Base-by-base conservation (phyloP, 2,888 invertebrate species). In the Yponomeuta sedellus region DNA sequence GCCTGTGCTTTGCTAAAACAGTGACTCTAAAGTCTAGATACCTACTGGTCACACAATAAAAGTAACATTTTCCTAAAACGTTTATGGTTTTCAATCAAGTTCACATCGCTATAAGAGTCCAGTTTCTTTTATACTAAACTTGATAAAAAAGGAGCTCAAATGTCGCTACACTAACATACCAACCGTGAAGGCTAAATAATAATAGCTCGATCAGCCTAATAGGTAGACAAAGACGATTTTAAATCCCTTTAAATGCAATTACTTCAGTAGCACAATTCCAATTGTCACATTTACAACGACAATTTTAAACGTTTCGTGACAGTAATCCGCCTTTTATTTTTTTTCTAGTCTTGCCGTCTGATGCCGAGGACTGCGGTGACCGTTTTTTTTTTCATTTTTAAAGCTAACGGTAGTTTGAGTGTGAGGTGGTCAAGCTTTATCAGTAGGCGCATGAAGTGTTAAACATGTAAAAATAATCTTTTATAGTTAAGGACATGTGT, bases 311-410 rank as follows among this genome's bases (percentile, higher is more conserved):
- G 12, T 16, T 10, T 19, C 61, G 16, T 40, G 63, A 19, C 63
- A 63, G 64, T 81, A 81, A 82, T 80, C 79, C 77, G 10, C 16
- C 22, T 44, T 20, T 63, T 63, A 52, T 63, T 40, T 63, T 63
- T 63, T 22, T 64, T 69, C 61, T 80, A 80, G 79, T 78, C 34
- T 64, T 11, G 40, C 80, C 79, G 79, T 78, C 44, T 64, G n/a
- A 22, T 61, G n/a, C n/a, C n/a, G n/a, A n/a, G 68, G 71, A 70
- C 73, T 68, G 40, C 40, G 61, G 65, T 65, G 59, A 73, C 72
- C 66, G 56, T 10, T 64, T 68, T 71, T 74, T 16, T 25, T 72
- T 68, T 66, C 10, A 5, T 12, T 52, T 12, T 25, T 20, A 16
- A 39, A 12, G 22, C 44, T 63, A 66, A 67, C 64, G 64, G 34